phyloP scores from a whole-genome alignment of 2,113 vertebrate genomes.

The Cryptotis parvus region DNA sequence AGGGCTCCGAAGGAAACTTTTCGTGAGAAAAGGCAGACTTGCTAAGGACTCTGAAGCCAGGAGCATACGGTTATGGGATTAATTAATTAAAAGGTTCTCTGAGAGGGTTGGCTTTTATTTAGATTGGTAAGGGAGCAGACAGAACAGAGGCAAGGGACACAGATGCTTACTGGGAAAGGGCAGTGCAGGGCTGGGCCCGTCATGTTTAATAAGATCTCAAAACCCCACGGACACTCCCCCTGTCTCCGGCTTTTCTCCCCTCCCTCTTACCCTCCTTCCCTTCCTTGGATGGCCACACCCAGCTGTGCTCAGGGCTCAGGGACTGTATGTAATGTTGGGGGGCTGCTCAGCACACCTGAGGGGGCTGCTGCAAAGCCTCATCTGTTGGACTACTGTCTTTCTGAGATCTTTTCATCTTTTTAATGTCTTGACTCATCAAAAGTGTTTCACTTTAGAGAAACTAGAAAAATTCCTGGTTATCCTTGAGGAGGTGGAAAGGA shows the following conservation, averaged over 20 bases:
- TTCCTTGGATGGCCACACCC: too few species aligned
- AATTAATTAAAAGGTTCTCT: neutral
- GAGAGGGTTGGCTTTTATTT: neutral
- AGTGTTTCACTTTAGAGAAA: neutral
- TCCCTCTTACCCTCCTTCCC: too few species aligned
- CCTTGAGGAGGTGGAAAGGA: neutral
- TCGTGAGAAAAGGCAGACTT: neutral
- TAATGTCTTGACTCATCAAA: conserved; percentile 16
- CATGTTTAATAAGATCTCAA: neutral
- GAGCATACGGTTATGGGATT: neutral
- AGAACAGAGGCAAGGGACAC: neutral
- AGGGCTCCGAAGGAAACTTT: neutral
- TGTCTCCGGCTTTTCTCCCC: neutral
- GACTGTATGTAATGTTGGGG: too few species aligned
- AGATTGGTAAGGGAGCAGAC: neutral
- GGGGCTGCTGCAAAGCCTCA: too few species aligned
- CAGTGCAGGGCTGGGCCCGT: neutral
- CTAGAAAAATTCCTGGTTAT: neutral
- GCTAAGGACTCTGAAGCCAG: neutral
- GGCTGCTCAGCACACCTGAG: too few species aligned
- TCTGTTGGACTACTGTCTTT: neutral
- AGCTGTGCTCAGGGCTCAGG: too few species aligned
- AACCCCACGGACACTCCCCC: neutral
- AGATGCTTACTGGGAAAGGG: neutral
- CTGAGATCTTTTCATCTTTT: neutral